These are phyloP conservation scores for Bufo bufo DNA, from an alignment of 2,113 vertebrate species.

Conservation along the genomic window DNA sequence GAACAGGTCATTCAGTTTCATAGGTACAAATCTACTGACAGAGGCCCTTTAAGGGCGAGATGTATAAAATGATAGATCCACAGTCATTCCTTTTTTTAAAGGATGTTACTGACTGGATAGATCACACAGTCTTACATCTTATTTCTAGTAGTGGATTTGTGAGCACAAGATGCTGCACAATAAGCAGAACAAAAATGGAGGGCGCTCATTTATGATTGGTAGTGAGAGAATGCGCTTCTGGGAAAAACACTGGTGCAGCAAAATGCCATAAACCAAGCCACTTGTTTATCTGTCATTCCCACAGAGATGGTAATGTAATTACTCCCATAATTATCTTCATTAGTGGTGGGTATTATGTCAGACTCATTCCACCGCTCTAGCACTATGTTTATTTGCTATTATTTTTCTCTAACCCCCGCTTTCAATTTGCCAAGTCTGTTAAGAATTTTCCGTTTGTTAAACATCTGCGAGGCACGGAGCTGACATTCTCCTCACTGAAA, in stretches of 20 bases:
- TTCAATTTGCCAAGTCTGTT: conserved; percentile 73
- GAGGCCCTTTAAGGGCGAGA: too few relatives aligned
- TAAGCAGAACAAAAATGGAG: conserved; percentile 72
- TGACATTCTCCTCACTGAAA: conserved; percentile 76
- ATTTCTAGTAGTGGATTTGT: conserved; percentile 54
- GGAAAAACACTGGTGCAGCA: conserved; percentile 79
- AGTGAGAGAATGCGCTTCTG: conserved; percentile 73
- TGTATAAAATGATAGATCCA: background rate
- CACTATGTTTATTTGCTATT: conserved; percentile 79
- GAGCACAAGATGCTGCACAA: conserved; percentile 71
- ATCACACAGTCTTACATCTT: background rate
- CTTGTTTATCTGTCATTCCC: conserved; percentile 99
- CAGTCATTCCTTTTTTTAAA: background rate
- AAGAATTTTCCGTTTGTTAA: conserved; percentile 72
- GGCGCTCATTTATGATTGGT: conserved; percentile 77
- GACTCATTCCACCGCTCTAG: conserved; percentile 85
- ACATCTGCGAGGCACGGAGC: conserved; percentile 71
- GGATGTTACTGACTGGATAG: background rate
- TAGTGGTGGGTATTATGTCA: conserved; percentile 94
- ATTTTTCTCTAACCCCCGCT: conserved; percentile 66
- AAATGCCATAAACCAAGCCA: conserved; percentile 88
- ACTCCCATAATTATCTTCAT: conserved; percentile 98
- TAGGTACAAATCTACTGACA: too few relatives aligned
- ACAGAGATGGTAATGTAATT: conserved; percentile 98
- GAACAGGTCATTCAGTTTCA: too few relatives aligned